A percentile compares a stretch with the other conserved stretches of the same genome.
These are phyloP conservation scores for Parasteatoda lunata DNA, from an alignment of 2,888 invertebrate species.

Conservation along the genomic window DNA sequence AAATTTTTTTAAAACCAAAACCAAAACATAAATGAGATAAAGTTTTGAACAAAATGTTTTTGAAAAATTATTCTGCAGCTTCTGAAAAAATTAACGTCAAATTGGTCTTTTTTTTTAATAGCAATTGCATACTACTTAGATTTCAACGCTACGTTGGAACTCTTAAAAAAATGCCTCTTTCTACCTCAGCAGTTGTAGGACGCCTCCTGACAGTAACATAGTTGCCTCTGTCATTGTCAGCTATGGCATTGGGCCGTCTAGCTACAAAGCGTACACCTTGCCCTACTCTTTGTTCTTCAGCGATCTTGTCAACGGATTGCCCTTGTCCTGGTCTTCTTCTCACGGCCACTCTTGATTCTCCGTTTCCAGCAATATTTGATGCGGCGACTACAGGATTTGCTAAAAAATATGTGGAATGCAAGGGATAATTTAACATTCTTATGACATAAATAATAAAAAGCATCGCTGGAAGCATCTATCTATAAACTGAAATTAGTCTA, in stretches of 20 bases:
- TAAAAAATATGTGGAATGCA: not conserved
- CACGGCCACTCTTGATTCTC: constrained; percentile 41
- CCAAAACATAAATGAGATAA: too few species aligned
- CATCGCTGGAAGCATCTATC: too few species aligned
- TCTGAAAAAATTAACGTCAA: too few species aligned
- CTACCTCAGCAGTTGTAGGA: constrained; percentile 51
- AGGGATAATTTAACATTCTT: too few species aligned
- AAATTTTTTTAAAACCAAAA: too few species aligned
- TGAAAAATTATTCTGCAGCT: too few species aligned
- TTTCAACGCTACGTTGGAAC: too few species aligned
- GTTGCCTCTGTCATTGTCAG: constrained; percentile 39
- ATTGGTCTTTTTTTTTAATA: too few species aligned
- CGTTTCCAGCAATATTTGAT: constrained; percentile 1
- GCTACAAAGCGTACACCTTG: constrained; percentile 44
- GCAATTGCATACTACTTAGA: too few species aligned
- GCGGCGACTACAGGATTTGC: constrained; percentile 34
- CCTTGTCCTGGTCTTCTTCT: constrained; percentile 43
- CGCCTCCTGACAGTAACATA: constrained; percentile 58
- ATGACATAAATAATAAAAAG: too few species aligned
- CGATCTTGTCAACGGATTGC: constrained; percentile 6
- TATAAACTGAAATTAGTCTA: too few species aligned
- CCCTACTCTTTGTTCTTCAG: constrained; percentile 21
- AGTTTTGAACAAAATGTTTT: too few species aligned
- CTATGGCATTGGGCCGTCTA: constrained; percentile 41
- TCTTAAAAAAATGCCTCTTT: not conserved